phyloP scores from a whole-genome alignment of 2,797 vertebrate genomes.

The Schizopygopsis malacanthus region DNA sequence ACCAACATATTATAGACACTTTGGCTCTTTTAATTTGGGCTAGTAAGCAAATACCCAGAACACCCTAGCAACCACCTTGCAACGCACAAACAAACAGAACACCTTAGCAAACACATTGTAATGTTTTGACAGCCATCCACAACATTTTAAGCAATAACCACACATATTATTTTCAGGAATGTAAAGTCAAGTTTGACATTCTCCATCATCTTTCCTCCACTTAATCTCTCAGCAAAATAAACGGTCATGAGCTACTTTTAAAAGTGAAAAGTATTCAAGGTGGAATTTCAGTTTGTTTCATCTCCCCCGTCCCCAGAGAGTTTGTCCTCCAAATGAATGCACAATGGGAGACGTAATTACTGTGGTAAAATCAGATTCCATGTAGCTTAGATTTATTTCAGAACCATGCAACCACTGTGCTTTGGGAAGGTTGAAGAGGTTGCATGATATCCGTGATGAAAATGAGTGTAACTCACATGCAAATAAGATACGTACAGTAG shows the following conservation, averaged over 20 bases:
- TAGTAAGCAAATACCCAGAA: neutral
- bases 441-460: neutral
- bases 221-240: slow-evolving; percentile 28
- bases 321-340: slow-evolving; percentile 56
- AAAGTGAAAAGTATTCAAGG: slow-evolving; percentile 50
- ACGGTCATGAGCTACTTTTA: slow-evolving; percentile 51
- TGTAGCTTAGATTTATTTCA: slow-evolving; percentile 33
- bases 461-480: neutral
- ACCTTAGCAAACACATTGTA: neutral
- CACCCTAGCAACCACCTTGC: neutral
- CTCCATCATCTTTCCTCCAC: neutral
- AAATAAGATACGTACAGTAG: neutral
- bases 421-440: neutral
- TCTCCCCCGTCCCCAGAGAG: slow-evolving; percentile 43
- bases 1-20: neutral
- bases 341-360: slow-evolving; percentile 71
- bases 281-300: slow-evolving; percentile 53
- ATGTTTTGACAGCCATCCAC: neutral
- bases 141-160: neutral
- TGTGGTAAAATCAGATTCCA: slow-evolving; percentile 60
- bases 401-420: neutral
- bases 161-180: neutral
- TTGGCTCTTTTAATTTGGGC: neutral
- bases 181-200: neutral
- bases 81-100: neutral